A percentile compares a stretch with the other conserved stretches of the same genome.
Conservation (phyloP, 2,888 invertebrate species). For the Thecocarcelia acutangulata region DNA sequence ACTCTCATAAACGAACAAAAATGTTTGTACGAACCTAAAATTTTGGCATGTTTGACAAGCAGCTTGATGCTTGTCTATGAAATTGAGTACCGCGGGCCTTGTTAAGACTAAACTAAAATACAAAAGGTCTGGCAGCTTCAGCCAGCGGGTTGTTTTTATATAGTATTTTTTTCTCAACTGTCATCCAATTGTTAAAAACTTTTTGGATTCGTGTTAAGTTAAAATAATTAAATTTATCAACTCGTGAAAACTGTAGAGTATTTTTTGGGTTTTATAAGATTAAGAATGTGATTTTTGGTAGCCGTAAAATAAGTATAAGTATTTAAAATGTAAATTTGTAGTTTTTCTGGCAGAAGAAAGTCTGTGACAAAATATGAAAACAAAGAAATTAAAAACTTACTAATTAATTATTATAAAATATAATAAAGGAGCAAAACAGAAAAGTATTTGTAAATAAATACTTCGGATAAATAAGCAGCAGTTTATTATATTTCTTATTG, state of each 20-base stretch:
- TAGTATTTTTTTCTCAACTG: constrained; percentile 24
- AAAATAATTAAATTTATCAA: constrained; percentile 50
- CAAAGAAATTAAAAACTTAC: background rate
- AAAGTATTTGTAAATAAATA: too few relatives aligned
- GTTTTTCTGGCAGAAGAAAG: background rate
- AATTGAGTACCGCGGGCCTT: too few relatives aligned
- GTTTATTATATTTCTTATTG: too few relatives aligned
- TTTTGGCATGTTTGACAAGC: too few relatives aligned
- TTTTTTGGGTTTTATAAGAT: background rate
- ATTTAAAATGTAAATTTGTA: background rate
- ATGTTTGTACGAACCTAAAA: too few relatives aligned
- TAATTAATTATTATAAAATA: background rate
- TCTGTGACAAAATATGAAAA: background rate
- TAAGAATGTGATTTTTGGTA: background rate
- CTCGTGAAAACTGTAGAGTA: background rate
- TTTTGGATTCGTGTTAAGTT: constrained; percentile 41
- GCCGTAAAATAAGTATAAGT: background rate
- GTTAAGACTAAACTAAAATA: too few relatives aligned
- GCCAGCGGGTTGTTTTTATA: background rate
- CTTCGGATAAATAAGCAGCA: too few relatives aligned
- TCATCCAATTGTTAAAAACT: constrained; percentile 45
- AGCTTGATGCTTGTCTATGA: too few relatives aligned
- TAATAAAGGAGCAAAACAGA: too few relatives aligned
- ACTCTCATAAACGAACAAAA: too few relatives aligned
- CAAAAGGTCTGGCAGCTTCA: constrained; percentile 1